phyloP scores from a whole-genome alignment of 2,113 vertebrate species.

The Narcine bancroftii region DNA sequence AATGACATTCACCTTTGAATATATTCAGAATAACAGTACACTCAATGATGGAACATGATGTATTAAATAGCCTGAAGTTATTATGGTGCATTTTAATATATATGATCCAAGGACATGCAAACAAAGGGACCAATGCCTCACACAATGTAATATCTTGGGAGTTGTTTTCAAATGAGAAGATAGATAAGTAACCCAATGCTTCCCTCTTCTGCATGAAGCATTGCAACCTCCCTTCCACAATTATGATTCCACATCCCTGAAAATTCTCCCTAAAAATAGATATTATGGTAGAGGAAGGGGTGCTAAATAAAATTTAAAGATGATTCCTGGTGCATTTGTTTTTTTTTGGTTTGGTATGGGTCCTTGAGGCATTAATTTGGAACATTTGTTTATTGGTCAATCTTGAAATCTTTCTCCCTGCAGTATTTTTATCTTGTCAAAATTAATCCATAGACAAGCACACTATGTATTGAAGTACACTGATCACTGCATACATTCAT shows the following conservation, averaged over 20 bases:
- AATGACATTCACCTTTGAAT: background rate
- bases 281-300: background rate
- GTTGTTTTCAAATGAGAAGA: background rate
- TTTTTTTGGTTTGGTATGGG: no score
- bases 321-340: background rate
- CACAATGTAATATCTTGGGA: background rate
- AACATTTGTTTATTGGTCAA: background rate
- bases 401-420: background rate
- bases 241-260: background rate
- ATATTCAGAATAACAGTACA: background rate
- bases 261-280: background rate
- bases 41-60: background rate
- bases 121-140: background rate
- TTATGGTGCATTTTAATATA: background rate
- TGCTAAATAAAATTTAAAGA: background rate
- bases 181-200: no score
- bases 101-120: background rate
- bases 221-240: background rate
- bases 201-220: background rate
- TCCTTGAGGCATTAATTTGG: background rate
- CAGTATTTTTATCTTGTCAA: background rate
- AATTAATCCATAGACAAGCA: background rate
- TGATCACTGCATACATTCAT: background rate
- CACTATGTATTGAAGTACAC: background rate
- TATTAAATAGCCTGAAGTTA: background rate